A percentile compares a stretch with the other conserved stretches of the same genome.
These are phyloP conservation scores for Gouania willdenowi DNA, from an alignment of 2,797 vertebrate species.

Conservation along the genomic window DNA sequence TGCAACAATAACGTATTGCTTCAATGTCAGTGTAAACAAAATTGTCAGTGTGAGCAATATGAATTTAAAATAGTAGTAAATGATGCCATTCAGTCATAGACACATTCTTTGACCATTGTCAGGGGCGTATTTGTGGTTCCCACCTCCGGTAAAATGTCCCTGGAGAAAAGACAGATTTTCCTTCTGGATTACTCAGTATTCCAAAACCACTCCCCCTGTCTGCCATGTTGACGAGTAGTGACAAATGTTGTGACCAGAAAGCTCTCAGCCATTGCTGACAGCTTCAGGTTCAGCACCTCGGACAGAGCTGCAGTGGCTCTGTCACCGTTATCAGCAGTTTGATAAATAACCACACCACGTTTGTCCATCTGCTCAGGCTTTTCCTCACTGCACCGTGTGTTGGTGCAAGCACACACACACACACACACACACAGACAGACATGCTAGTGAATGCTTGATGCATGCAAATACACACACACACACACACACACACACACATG, in stretches of 20 bases:
- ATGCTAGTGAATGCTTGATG: no score
- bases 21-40: no score
- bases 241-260: slow-evolving; percentile 8
- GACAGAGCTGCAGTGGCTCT: slow-evolving; percentile 26
- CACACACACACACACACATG: no score
- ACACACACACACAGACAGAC: neutral
- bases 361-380: slow-evolving; percentile 33
- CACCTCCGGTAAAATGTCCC: neutral
- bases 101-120: neutral
- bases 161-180: neutral
- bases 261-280: slow-evolving; percentile 17
- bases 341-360: slow-evolving; percentile 39
- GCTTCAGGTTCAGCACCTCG: slow-evolving; percentile 47
- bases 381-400: slow-evolving; percentile 16
- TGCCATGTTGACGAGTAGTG: slow-evolving; percentile 20
- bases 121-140: neutral
- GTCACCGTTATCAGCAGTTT: slow-evolving; percentile 37
- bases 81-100: neutral
- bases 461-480: neutral
- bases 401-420: neutral
- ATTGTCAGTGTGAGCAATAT: no score
- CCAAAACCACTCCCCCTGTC: neutral
- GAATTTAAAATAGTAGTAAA: no score
- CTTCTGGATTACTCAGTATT: neutral
- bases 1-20: no score